These are phyloP conservation scores for Marcusenius ussheri DNA, from an alignment of 2,113 vertebrate species.

Conservation along the genomic window DNA sequence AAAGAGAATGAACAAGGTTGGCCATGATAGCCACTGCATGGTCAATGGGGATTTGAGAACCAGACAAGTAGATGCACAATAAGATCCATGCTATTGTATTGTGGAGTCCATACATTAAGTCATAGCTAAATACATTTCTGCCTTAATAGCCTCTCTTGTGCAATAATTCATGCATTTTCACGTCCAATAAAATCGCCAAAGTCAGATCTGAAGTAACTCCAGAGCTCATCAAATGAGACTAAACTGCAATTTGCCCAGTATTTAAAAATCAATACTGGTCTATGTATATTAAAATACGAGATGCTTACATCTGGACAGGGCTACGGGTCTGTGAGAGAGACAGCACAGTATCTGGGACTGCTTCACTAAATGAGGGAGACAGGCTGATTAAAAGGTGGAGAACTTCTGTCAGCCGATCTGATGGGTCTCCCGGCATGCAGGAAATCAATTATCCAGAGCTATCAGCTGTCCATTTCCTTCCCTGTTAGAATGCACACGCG, in stretches of 20 bases:
- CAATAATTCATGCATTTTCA: neutral
- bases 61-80: neutral
- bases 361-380: neutral
- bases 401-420: neutral
- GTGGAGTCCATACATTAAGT: neutral
- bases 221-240: neutral
- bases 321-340: neutral
- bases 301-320: neutral
- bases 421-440: neutral
- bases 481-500: neutral
- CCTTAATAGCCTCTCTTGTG: neutral
- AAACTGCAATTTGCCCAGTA: neutral
- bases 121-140: neutral
- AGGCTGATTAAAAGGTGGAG: no score
- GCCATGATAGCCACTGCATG: neutral
- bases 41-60: neutral
- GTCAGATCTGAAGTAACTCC: neutral
- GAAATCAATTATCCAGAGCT: slow-evolving; percentile 4
- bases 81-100: neutral
- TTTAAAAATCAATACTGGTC: neutral
- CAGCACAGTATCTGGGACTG: neutral
- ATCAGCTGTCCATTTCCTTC: neutral
- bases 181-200: neutral
- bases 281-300: neutral
- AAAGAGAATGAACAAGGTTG: neutral